Evolutionary conservation across 2,113 vertebrate genomes (phyloP), one percentile per base, ranked within the genome.

Genomic region (Puntigrus tetrazona): DNA sequence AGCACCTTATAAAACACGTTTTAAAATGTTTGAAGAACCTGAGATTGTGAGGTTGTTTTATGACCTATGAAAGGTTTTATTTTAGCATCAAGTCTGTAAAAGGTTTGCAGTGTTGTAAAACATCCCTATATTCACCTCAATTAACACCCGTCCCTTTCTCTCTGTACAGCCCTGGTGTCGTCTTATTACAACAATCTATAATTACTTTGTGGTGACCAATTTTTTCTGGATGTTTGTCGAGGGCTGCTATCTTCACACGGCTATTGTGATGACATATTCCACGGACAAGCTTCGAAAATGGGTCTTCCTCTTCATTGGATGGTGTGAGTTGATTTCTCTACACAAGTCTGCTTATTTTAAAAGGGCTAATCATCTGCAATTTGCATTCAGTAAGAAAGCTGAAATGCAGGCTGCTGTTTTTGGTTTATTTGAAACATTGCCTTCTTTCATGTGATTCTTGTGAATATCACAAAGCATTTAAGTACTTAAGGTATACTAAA

Each of bases 181-280:
- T 69, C 95, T 98, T 38, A 94, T 98, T 84, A 99, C 97, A 2
- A 96, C 97, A 1, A 91, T 98, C 90, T 99, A 98, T 93, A 99
- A 99, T 92, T 99, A 99, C 85, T 99, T 99, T 81, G 96, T 99
- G 94, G 97, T 99, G 91, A 99, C 98, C 38, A 99, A 99, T 90
- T 99, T 99, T 91, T 99, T 99, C 94, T 99, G 98, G 98, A 99
- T 99, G 98, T 99, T 99, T 78, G 98, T 97, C 52, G 98, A 99
- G 90, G 98, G 98, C 84, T 99, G 97, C 90, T 99, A 99, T 91
- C 96, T 99, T 34, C 98, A 99, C 92, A 99, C 97, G 0, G 98
- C 97, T 50, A 96, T 99, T 10, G 98, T 97, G 69, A 97, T 99
- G 98, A 97, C 98, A n/a, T 99, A 99, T 86, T 99, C 97, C 45